Base-by-base conservation (phyloP, 2,113 vertebrate species). In the Hepsetus odoe region DNA sequence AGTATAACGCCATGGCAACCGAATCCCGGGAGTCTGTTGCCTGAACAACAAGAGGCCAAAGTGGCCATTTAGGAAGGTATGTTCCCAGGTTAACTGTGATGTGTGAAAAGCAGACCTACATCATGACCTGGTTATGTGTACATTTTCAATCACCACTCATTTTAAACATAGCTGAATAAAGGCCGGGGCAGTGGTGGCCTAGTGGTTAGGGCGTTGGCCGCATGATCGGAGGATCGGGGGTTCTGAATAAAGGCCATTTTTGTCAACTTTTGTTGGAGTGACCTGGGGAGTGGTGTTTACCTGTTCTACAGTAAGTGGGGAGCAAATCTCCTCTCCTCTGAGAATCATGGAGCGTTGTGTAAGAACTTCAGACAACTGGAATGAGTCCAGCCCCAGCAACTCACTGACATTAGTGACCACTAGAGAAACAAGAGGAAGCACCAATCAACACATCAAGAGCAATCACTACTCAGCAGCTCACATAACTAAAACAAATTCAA, bases 321-420 rank as follows among this genome's bases (percentile, higher is more conserved):
- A 96, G 86, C 95, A 96, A 87, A 97, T 97, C 87, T 96, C 95
- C 82, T 97, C 96, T 75, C 96, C 96, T 77, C 96, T 92, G 55
- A 97, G 93, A 86, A 97, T 96, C 90, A 97, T 96, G 81, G 96
- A 97, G 72, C 95, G 93, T 88, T 97, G 96, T 1, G 96, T 97
- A 85, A 97, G 90, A 72, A 96, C 95, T 85, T 97, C 96, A 5
- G 94, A 95, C 51, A 97, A 87, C 87, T 96, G 96, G 87, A 96
- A 96, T 66, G 90, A 88, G 0, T 97, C 96, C 88, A 97, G 90
- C 40, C 96, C 96, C 85, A 97, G 88, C 42, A 97, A 91, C 42
- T 97, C 96, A 51, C 95, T 96, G 85, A 93, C 94, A 62, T 94
- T 85, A 79, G 82, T 95, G 83, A 94, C 86, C 87, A 95, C 96